Conservation (phyloP, 2,797 vertebrate genomes). For the Mallotus villosus region DNA sequence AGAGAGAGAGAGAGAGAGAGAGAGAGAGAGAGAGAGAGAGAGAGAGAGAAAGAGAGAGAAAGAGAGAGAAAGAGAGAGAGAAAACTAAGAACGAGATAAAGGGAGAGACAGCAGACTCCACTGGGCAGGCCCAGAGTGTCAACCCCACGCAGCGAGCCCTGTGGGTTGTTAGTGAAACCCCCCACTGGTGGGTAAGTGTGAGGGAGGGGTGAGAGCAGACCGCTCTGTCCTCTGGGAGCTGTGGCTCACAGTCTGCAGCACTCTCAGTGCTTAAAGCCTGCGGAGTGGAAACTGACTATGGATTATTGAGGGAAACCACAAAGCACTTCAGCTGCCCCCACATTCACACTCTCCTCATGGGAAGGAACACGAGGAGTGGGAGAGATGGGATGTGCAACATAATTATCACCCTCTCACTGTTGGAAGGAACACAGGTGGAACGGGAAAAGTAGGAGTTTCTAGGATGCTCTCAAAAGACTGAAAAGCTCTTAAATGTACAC, state of each 20-base stretch:
- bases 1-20: not conserved
- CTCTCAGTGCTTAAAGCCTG: conserved; percentile 44
- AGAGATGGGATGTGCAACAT: conserved; percentile 14
- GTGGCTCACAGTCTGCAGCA: conserved; percentile 37
- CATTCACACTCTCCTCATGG: conserved; percentile 37
- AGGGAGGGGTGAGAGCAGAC: conserved; percentile 44
- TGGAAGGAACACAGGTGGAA: too few species aligned
- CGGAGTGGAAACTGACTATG: conserved; percentile 46
- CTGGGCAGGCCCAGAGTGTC: conserved; percentile 33
- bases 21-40: not conserved
- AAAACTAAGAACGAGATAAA: conserved; percentile 1
- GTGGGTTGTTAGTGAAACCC: conserved; percentile 47
- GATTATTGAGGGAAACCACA: conserved; percentile 62
- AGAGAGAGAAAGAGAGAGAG: not conserved
- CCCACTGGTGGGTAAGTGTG: conserved; percentile 47
- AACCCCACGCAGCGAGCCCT: conserved; percentile 36
- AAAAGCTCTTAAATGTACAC: not conserved
- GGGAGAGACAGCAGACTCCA: conserved; percentile 25
- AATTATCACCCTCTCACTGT: conserved; percentile 18
- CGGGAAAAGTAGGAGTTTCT: too few species aligned
- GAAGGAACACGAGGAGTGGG: conserved; percentile 21
- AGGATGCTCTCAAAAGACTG: too few species aligned
- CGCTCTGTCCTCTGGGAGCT: conserved; percentile 56
- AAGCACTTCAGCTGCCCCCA: conserved; percentile 53
- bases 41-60: not conserved